Evolutionary conservation across 2,113 vertebrate genomes (phyloP), one percentile per base, ranked within the genome.

Genomic region (Panthera uncia): DNA sequence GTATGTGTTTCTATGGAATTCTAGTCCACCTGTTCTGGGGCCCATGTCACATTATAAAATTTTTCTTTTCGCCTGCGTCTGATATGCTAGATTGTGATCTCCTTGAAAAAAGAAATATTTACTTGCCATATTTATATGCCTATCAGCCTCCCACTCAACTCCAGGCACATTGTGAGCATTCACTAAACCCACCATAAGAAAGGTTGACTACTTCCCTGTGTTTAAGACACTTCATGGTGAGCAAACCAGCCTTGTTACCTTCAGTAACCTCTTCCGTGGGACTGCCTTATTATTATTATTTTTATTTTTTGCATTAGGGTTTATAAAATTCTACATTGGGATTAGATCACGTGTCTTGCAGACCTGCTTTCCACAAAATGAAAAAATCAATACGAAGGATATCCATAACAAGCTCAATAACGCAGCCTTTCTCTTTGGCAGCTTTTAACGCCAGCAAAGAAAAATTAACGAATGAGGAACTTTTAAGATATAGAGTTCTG

Each of bases 401-500:
- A 48, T 36, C 27, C 23, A 41, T 16, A 65, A 89, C 8, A 84
- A 65, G 18, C 14, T 92, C 69, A 78, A 13, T 86, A 82, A 74
- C 23, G 36, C 27, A 92, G 8, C n/a, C 33, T 55, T 91, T 85
- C 52, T 91, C 45, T 97, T 71, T 76, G 65, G 63, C 93, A 91
- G 23, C 14, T 48, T 87, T 97, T 90, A 92, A 79, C 87, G 5
- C 33, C 76, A 92, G 3, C 4, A 89, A 93, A 90, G 21, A 92
- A 91, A 82, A 95, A 66, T 31, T 78, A 84, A 94, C 31, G 12
- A 94, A 95, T 33, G 31, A 84, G 14, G 61, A 73, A 73, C 2
- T 57, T 65, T 61, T 80, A 74, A 74, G 19, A 76, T 91, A 96
- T 16, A 94, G 25, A 94, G 33, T 95, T 86, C 91, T n/a, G 76